Evolutionary conservation across 2,797 vertebrate genomes (phyloP).

Genomic region (Halcyon leucocephala): DNA sequence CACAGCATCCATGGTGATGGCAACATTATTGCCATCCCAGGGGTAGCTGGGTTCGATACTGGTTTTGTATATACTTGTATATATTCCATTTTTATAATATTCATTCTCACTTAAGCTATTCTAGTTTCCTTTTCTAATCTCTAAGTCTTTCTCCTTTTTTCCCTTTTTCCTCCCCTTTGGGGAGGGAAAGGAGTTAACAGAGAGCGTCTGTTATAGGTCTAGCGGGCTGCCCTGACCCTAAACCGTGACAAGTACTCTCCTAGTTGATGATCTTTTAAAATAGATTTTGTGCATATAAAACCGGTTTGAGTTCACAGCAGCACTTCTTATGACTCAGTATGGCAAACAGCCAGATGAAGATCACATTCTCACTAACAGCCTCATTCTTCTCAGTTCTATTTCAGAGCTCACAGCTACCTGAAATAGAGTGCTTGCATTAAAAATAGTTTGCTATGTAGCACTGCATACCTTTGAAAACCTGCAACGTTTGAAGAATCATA

Average conservation of each 20-base stretch:
- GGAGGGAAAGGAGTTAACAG: too few species aligned
- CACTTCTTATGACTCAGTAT: neutral
- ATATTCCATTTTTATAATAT: too few species aligned
- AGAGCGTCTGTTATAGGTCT: too few species aligned
- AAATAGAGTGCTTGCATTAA: neutral
- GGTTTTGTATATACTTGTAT: too few species aligned
- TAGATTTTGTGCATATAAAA: neutral
- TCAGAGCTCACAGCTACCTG: constrained; percentile 8
- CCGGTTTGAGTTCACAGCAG: neutral
- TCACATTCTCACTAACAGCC: neutral
- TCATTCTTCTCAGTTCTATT: constrained; percentile 28
- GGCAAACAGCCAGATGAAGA: constrained; percentile 29
- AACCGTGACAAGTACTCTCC: neutral
- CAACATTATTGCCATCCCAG: too few species aligned
- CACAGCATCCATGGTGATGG: too few species aligned
- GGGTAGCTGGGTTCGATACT: too few species aligned
- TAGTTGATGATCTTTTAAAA: neutral
- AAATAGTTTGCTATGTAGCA: neutral
- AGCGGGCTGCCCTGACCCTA: too few species aligned
- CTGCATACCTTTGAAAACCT: neutral
- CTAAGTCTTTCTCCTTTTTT: too few species aligned
- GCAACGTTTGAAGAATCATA: neutral
- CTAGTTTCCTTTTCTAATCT: too few species aligned
- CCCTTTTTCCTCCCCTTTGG: too few species aligned
- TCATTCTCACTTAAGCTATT: too few species aligned